These are phyloP conservation scores for Trilocha varians DNA, from an alignment of 2,888 invertebrate genomes.

Conservation along the genomic window DNA sequence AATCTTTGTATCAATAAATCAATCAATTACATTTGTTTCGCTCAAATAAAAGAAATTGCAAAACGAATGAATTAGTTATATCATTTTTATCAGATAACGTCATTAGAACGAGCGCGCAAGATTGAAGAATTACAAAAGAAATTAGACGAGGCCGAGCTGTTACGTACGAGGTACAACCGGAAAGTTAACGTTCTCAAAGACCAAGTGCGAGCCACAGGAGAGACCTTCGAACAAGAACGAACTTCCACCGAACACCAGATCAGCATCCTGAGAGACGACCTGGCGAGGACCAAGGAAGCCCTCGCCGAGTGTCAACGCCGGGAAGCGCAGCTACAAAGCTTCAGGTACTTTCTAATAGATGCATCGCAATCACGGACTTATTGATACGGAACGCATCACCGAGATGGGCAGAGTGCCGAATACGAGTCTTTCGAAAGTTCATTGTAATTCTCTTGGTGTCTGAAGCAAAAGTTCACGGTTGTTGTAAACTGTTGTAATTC, in stretches of 20 bases:
- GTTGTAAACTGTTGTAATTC: not conserved
- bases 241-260: constrained; percentile 80
- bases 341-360: constrained; percentile 58
- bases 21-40: not conserved
- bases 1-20: constrained; percentile 7
- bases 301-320: constrained; percentile 82
- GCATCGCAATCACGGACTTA: not conserved
- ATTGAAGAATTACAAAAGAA: constrained; percentile 88
- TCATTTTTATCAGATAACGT: constrained; percentile 76
- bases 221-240: constrained; percentile 80
- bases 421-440: constrained; percentile 4
- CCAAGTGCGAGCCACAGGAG: constrained; percentile 77
- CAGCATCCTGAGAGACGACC: constrained; percentile 81
- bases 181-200: constrained; percentile 82
- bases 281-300: constrained; percentile 81
- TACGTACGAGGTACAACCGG: constrained; percentile 81
- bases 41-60: not conserved
- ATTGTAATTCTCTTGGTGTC: constrained; percentile 5
- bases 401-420: not conserved
- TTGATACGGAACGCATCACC: not conserved
- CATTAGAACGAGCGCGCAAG: constrained; percentile 86
- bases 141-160: constrained; percentile 84
- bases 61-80: constrained; percentile 2
- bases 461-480: constrained; percentile 7
- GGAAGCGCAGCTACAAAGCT: constrained; percentile 84